These are phyloP conservation scores for Terrapene triunguis DNA, from an alignment of 2,113 vertebrate genomes.

Conservation along the genomic window DNA sequence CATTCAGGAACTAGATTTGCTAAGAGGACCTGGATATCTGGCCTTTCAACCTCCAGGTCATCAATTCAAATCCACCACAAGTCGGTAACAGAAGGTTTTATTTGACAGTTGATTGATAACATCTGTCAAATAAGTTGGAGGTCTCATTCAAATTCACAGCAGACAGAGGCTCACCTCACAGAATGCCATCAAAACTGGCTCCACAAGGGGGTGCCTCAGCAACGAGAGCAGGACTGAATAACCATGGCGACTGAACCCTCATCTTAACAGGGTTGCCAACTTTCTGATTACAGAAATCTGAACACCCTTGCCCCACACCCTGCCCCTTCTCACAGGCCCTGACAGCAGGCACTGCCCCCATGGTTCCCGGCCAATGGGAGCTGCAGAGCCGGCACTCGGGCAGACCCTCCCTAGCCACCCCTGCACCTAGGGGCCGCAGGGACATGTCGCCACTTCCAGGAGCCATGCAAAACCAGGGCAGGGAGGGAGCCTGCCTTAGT, in stretches of 20 bases:
- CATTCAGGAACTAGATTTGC: not conserved
- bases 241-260: not conserved
- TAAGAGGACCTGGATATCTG: not conserved
- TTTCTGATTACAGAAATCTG: too few relatives aligned
- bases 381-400: too few relatives aligned
- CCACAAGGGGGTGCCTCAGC: not conserved
- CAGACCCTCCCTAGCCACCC: too few relatives aligned
- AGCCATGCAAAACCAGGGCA: too few relatives aligned
- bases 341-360: too few relatives aligned
- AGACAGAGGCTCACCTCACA: not conserved
- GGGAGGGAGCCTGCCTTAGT: too few relatives aligned
- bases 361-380: too few relatives aligned
- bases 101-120: not conserved
- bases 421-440: too few relatives aligned
- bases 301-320: too few relatives aligned
- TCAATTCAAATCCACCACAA: not conserved
- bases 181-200: not conserved
- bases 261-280: not conserved
- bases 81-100: not conserved
- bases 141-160: not conserved
- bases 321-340: too few relatives aligned
- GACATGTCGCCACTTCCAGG: too few relatives aligned
- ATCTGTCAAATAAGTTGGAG: not conserved
- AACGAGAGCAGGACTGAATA: not conserved
- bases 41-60: not conserved